Evolutionary conservation across 1,140 invertebrate genomes (phyloP).

Genomic region (Lutraria rhynchaena): DNA sequence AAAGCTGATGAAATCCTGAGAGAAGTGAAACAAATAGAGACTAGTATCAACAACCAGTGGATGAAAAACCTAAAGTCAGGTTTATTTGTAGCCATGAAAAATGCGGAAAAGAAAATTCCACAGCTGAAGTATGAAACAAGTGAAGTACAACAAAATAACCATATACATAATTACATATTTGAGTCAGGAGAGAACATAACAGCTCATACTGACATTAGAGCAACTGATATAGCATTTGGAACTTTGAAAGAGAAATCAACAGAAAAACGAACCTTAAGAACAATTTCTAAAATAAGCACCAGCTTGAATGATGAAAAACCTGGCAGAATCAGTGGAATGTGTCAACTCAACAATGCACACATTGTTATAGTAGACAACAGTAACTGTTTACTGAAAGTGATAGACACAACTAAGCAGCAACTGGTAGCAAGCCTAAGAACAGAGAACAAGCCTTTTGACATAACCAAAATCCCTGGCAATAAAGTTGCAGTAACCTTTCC

Average conservation of each 20-base stretch:
- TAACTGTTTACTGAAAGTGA: background rate
- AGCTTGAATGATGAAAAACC: background rate
- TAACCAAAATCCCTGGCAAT: background rate
- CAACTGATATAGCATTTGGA: background rate
- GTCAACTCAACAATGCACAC: background rate
- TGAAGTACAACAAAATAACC: background rate
- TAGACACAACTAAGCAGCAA: background rate
- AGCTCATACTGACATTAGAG: background rate
- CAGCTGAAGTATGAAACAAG: background rate
- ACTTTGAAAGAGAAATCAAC: background rate
- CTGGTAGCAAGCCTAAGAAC: background rate
- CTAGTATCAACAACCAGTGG: background rate
- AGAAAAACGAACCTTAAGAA: background rate
- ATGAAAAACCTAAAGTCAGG: background rate
- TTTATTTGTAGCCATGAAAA: slow-evolving; percentile 1
- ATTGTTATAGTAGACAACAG: background rate
- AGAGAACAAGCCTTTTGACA: background rate
- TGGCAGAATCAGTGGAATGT: background rate
- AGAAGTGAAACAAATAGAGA: background rate
- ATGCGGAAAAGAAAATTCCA: background rate
- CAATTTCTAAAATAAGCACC: background rate
- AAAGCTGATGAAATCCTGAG: background rate
- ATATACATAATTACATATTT: background rate
- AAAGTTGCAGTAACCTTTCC: slow-evolving; percentile 8
- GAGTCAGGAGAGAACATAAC: background rate